Base-by-base conservation (phyloP, 1,140 invertebrate species). In the Drosophila parabipectinata region DNA sequence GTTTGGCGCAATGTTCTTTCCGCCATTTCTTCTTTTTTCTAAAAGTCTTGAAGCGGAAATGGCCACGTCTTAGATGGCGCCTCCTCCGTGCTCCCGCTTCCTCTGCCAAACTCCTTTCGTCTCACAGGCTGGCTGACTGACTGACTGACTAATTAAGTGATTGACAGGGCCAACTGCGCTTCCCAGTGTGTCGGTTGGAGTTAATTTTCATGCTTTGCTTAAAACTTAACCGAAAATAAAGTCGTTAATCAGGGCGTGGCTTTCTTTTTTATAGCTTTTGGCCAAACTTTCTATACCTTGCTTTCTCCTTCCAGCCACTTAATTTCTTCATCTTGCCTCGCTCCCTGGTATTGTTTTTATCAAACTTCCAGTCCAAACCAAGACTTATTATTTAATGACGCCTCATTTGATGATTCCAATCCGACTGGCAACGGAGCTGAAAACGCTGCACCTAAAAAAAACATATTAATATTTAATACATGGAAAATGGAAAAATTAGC, bases 361-460 rank as follows among this genome's bases (percentile, higher is more conserved):
- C 71, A 32, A 37, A 55, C 15, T 48, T 56, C 48, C 59, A 37
- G 74, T 48, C 58, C 58, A 60, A 75, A 45, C 59, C 71, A 73
- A 77, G 81, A 85, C 81, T 85, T 85, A 85, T 87, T 87, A 85
- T 81, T 81, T 87, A 85, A 85, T 81, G 77, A 87, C 79, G 79
- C 79, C 79, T 74, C 79, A 82, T 82, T 75, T 74, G 64, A 48
- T 67, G 77, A 71, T 77, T 77, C 61, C 56, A 67, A 72, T 54
- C 57, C 61, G 56, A 58, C 72, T 24, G 45, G 47, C 63, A 63
- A n/a, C 18, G 50, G 48, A 48, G 39, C 37, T 55, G 9, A 41
- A 34, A 39, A 28, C 18, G 15, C 15, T 51, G 63, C 63, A 66
- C 45, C 28, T 45, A 1, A 6, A 32, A 37, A 37, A 59, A 10